Percentiles rank a stretch among this genome's conserved stretches.
Conservation (phyloP, 1,140 invertebrate species). For the Bacillus rossius region DNA sequence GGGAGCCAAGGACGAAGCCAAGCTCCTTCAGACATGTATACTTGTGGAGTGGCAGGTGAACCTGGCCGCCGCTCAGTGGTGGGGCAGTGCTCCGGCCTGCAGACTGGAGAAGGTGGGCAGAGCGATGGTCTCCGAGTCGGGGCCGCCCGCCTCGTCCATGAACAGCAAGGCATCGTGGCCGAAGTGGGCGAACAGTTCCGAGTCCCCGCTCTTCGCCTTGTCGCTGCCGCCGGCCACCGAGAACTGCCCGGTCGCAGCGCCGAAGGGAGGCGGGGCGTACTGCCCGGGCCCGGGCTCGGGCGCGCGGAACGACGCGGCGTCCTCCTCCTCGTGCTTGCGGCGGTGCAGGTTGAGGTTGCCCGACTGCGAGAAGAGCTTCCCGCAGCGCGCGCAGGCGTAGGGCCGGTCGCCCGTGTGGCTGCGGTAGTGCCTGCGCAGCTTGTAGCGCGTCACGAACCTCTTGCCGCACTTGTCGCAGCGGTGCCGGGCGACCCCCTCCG, state of each 20-base stretch:
- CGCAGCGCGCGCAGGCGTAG: constrained; percentile 12
- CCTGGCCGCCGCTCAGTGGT: too few relatives aligned
- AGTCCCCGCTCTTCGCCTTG: neutral
- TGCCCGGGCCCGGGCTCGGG: neutral
- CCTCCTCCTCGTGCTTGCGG: constrained; percentile 9
- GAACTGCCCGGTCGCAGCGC: neutral
- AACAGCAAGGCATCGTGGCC: constrained; percentile 7
- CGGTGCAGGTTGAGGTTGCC: constrained; percentile 16
- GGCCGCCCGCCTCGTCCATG: constrained; percentile 1
- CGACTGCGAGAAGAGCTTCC: constrained; percentile 12
- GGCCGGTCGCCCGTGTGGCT: constrained; percentile 32
- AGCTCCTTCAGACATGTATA: too few relatives aligned
- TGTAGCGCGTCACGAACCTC: constrained; percentile 44
- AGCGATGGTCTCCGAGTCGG: neutral
- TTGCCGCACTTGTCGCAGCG: constrained; percentile 42
- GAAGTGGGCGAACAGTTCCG: constrained; percentile 14
- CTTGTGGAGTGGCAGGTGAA: too few relatives aligned
- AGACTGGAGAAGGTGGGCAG: constrained; percentile 18
- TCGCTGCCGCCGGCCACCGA: neutral
- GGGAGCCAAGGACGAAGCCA: too few relatives aligned
- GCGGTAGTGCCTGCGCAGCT: constrained; percentile 42
- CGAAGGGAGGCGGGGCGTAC: neutral
- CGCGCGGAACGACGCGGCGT: neutral
- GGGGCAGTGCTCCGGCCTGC: constrained; percentile 1
- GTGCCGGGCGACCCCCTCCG: constrained; percentile 17